Base-by-base conservation (phyloP, 2,113 vertebrate species). In the Cygnus buccinator region DNA sequence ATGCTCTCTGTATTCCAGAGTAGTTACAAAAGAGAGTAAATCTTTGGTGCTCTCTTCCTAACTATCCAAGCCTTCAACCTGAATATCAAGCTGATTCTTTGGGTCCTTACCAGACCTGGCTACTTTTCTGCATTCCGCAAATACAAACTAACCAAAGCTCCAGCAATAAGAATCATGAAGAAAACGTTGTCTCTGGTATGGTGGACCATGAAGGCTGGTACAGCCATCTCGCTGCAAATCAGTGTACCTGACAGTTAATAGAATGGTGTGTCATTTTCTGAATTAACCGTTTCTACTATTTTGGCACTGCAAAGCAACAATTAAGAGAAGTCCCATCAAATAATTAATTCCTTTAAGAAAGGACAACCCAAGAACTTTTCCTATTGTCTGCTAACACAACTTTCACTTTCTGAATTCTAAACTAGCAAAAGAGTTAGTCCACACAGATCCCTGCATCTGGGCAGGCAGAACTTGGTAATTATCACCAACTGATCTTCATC, bases 51-150 rank as follows among this genome's bases (percentile, higher is more conserved):
- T 3, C 20, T 84, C 54, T 76, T 57, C 6, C 29, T 35, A 82
- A 82, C 18, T 44, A 94, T 83, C 18, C 76, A 87, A 82, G 16
- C 25, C 91, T 92, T 76, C 76, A 87, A 37, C 37, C 21, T 58
- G 50, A 84, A 37, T 65, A 87, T 70, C 8, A 73, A 82, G 65
- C 3, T 4, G 22, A 77, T 89, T 88, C 37, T 57, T 85, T 46
- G 43, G 39, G 68, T 67, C 88, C 62, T 89, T 86, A 71, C 73
- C 9, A 3, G 58, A 61, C 17, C 73, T 89, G 84, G 73, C 59
- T 90, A 9, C 44, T 72, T 35, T 94, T 41, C 26, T 58, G 39
- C 76, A 75, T 93, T 96, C 52, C 95, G 91, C 58, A 79, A 62
- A 78, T 48, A 37, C 28, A 90, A 84, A 48, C 11, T 50, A 78